These are phyloP conservation scores for Micromesistius poutassou DNA, from an alignment of 2,797 vertebrate species.

Conservation along the genomic window DNA sequence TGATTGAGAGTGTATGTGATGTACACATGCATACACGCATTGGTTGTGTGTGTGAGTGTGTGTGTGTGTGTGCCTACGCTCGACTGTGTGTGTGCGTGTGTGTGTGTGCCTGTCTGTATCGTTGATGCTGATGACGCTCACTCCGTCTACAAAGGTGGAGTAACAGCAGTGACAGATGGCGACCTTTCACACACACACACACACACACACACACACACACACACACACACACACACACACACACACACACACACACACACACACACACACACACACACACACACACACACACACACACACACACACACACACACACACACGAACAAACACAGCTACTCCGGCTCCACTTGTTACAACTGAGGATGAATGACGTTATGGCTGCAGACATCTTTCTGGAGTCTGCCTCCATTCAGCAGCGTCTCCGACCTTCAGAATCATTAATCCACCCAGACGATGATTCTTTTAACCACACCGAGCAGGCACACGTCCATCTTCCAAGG, in stretches of 20 bases:
- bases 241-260: constrained; percentile 14
- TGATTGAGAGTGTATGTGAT: neutral
- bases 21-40: neutral
- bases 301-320: constrained; percentile 11
- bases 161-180: neutral
- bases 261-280: constrained; percentile 15
- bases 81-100: neutral
- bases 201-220: constrained; percentile 9
- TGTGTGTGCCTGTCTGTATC: no score
- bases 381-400: constrained; percentile 19
- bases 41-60: no score
- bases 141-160: neutral
- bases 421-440: constrained; percentile 26
- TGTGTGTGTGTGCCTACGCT: neutral
- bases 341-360: neutral
- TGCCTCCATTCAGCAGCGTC: constrained; percentile 20
- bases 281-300: constrained; percentile 10
- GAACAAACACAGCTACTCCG: neutral
- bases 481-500: constrained; percentile 17
- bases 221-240: constrained; percentile 18
- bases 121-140: no score
- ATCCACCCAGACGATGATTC: constrained; percentile 24
- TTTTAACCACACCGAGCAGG: constrained; percentile 18
- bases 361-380: neutral
- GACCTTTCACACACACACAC: neutral